phyloP scores from a whole-genome alignment of 1,140 invertebrate species.

The Metopolophium dirhodum region DNA sequence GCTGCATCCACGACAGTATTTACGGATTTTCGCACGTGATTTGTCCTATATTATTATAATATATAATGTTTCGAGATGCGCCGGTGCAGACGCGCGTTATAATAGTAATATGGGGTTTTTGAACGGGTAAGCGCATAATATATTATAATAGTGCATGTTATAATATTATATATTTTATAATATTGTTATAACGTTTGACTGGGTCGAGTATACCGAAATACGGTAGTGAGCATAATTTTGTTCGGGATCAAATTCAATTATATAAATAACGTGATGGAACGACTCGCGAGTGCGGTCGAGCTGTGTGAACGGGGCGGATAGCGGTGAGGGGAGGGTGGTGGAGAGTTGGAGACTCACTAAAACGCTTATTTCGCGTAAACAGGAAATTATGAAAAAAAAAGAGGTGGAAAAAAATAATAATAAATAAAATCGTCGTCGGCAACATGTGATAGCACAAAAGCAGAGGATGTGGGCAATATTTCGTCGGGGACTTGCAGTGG shows the following conservation, averaged over 20 bases:
- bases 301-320: too few relatives aligned
- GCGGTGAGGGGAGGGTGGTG: background rate
- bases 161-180: background rate
- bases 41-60: background rate
- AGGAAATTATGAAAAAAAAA: conserved; percentile 29
- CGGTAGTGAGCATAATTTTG: background rate
- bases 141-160: background rate
- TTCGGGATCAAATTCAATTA: conserved; percentile 40
- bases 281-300: background rate
- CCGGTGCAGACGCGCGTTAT: background rate
- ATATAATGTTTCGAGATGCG: background rate
- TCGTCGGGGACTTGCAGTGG: conserved; percentile 44
- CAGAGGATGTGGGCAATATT: conserved; percentile 56
- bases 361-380: conserved; percentile 37
- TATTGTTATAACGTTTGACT: background rate
- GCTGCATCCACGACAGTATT: background rate
- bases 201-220: background rate
- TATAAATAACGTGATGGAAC: background rate
- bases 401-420: background rate
- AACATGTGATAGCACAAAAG: conserved; percentile 48
- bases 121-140: background rate
- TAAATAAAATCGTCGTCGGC: conserved; percentile 54
- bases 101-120: background rate
- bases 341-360: background rate
- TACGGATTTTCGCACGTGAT: background rate